A percentile compares a stretch with the other conserved stretches of the same genome.
These are phyloP conservation scores for Mellilla xanthometata DNA, from an alignment of 2,888 invertebrate species.

Conservation along the genomic window DNA sequence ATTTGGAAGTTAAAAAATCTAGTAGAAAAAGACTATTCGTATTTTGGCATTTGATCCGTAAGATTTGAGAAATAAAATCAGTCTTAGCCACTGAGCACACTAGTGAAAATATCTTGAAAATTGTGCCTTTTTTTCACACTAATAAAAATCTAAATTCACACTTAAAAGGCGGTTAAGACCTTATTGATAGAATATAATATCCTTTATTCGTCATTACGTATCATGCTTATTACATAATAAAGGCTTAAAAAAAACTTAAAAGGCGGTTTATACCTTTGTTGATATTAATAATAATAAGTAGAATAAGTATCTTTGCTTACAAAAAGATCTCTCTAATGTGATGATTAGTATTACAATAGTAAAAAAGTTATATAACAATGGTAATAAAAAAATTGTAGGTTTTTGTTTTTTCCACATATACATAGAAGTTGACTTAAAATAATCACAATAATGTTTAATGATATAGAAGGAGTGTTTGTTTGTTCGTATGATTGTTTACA, in stretches of 20 bases:
- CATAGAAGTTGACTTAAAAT: too few relatives aligned
- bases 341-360: too few relatives aligned
- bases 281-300: too few relatives aligned
- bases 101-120: constrained; percentile 34
- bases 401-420: too few relatives aligned
- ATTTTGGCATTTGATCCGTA: constrained; percentile 47
- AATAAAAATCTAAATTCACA: constrained; percentile 18
- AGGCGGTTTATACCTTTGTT: constrained; percentile 15
- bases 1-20: constrained; percentile 37
- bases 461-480: not conserved
- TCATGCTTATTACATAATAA: too few relatives aligned
- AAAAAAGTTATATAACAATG: too few relatives aligned
- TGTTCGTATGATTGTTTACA: constrained; percentile 68
- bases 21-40: constrained; percentile 42
- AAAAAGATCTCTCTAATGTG: too few relatives aligned
- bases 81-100: constrained; percentile 76
- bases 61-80: constrained; percentile 57
- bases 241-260: constrained; percentile 13
- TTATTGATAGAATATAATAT: too few relatives aligned
- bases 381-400: too few relatives aligned
- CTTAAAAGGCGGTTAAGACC: constrained; percentile 14
- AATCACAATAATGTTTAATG: not conserved
- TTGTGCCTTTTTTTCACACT: constrained; percentile 45
- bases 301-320: too few relatives aligned
- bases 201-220: too few relatives aligned